phyloP scores from a whole-genome alignment of 2,113 vertebrate genomes.

The Parus major region DNA sequence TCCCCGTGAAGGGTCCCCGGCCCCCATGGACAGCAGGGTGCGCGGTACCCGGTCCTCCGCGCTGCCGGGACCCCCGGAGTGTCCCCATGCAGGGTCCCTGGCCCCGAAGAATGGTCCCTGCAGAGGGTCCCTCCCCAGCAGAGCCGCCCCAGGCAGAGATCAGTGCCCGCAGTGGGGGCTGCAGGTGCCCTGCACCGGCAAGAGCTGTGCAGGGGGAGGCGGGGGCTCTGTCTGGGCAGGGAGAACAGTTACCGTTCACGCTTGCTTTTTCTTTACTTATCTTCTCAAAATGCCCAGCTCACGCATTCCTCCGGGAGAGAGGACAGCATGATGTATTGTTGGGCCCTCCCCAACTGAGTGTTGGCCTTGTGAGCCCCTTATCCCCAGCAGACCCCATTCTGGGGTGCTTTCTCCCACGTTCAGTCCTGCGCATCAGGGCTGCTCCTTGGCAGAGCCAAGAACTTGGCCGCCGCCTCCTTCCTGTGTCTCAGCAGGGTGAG shows the following conservation, averaged over 20 bases:
- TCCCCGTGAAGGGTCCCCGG: background rate
- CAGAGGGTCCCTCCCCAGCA: background rate
- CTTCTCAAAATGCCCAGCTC: background rate
- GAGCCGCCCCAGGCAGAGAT: background rate
- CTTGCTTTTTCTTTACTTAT: background rate
- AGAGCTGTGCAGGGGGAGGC: background rate
- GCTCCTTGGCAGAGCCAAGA: background rate
- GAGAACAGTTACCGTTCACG: background rate
- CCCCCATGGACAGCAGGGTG: fast-evolving
- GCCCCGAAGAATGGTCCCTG: background rate
- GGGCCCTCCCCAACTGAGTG: background rate
- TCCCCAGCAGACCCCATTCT: background rate
- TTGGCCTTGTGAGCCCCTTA: background rate
- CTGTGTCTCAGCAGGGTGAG: slow-evolving; percentile 46
- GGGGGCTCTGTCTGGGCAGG: background rate
- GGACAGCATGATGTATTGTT: fast-evolving
- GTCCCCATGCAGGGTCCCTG: background rate
- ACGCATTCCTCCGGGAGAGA: fast-evolving
- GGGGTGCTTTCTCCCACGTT: background rate
- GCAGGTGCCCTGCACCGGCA: background rate
- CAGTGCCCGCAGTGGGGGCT: background rate
- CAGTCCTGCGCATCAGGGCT: background rate
- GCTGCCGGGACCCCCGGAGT: background rate
- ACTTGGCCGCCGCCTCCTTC: slow-evolving; percentile 32
- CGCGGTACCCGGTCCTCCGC: background rate